Evolutionary conservation across 2,888 invertebrate species (phyloP).

Genomic region (Platycnemis pennipes): DNA sequence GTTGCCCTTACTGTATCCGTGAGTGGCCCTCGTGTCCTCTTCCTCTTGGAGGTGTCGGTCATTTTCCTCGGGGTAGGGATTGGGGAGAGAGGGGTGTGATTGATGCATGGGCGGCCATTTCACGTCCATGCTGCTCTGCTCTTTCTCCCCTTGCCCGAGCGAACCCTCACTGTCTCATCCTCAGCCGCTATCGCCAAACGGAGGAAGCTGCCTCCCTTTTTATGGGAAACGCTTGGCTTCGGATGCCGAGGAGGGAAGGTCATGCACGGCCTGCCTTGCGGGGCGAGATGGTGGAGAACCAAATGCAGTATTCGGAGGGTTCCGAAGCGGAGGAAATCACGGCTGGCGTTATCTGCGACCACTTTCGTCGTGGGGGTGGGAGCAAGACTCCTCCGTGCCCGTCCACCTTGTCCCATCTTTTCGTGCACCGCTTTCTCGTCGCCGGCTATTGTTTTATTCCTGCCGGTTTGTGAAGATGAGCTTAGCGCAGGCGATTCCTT

Average conservation of each 20-base stretch:
- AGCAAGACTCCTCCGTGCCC: neutral
- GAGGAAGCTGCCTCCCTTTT: constrained; percentile 40
- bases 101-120: constrained; percentile 32
- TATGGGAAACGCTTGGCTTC: constrained; percentile 46
- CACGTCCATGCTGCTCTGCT: neutral
- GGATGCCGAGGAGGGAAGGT: constrained; percentile 27
- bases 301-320: neutral
- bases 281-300: neutral
- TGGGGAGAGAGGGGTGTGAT: neutral
- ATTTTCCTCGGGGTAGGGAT: neutral
- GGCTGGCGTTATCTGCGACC: neutral
- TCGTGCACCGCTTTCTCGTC: neutral
- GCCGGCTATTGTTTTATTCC: neutral
- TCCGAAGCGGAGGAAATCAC: neutral
- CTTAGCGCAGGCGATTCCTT: neutral
- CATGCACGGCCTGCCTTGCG: neutral
- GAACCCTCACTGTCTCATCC: neutral
- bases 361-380: neutral
- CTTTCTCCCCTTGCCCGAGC: neutral
- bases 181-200: neutral
- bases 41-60: neutral
- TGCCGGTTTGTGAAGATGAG: neutral
- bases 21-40: constrained; percentile 4
- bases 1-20: neutral
- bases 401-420: neutral